A percentile compares a stretch with the other conserved stretches of the same genome.
These are phyloP conservation scores for Erpobdella octoculata DNA, from an alignment of 2,888 invertebrate species.

Conservation along the genomic window DNA sequence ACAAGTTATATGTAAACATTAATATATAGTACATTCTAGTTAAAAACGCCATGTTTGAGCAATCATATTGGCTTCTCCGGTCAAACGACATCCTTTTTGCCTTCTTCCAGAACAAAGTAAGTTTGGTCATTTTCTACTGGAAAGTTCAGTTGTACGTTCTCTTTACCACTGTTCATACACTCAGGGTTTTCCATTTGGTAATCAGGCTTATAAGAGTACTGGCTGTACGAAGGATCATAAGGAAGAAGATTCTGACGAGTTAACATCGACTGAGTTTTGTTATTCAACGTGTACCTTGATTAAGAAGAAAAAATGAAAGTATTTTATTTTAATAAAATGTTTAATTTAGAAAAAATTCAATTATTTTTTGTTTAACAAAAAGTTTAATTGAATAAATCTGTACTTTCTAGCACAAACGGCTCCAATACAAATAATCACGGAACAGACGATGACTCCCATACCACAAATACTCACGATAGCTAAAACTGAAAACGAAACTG, in stretches of 20 bases:
- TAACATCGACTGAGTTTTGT: no score
- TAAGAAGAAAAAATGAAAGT: no score
- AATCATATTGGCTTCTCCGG: no score
- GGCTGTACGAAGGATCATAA: background rate
- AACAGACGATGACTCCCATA: slow-evolving; percentile 4
- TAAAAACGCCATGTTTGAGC: no score
- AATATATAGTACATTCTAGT: background rate
- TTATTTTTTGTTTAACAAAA: no score
- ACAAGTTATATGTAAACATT: no score
- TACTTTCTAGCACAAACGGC: background rate
- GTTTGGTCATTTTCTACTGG: background rate
- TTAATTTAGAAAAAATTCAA: no score
- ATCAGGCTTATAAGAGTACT: background rate
- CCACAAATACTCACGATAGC: background rate
- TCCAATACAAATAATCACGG: background rate
- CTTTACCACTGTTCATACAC: background rate
- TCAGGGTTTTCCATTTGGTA: background rate
- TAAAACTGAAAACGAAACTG: background rate
- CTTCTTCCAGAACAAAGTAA: background rate
- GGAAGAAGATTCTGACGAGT: background rate
- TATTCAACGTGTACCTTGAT: no score
- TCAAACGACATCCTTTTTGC: background rate
- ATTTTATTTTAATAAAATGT: no score
- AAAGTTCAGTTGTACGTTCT: background rate
- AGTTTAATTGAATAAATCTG: no score